Conservation (phyloP, 2,113 vertebrate species). For the Rhinichthys klamathensis region DNA sequence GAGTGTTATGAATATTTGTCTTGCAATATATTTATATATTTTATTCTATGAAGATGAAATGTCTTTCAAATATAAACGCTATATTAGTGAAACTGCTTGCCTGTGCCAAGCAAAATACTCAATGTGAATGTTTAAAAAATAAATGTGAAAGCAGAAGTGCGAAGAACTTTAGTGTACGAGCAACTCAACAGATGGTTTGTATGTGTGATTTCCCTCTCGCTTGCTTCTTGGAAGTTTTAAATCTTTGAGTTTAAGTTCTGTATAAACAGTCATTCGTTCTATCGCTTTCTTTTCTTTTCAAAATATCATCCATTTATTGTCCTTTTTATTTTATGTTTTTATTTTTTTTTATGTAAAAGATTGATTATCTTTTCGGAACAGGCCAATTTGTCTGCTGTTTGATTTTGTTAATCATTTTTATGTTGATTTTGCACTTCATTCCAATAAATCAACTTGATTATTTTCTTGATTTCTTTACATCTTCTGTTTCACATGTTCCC, state of each 20-base stretch:
- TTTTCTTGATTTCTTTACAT: conserved; percentile 15
- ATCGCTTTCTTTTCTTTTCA: background rate
- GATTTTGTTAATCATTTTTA: conserved; percentile 6
- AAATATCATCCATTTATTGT: conserved; percentile 2
- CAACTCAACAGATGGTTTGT: conserved; percentile 12
- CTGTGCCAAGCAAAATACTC: background rate
- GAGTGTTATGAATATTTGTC: conserved; percentile 3
- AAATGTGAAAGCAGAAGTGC: conserved; percentile 9
- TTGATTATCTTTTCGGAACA: background rate
- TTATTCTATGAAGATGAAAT: conserved; percentile 4
- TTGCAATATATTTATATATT: background rate
- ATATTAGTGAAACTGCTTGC: conserved; percentile 14
- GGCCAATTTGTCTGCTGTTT: background rate
- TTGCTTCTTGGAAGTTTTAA: background rate
- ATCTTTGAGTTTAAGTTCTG: background rate
- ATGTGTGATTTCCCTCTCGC: background rate
- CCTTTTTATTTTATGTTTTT: background rate
- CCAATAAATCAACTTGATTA: conserved; percentile 46
- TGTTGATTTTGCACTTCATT: conserved; percentile 4
- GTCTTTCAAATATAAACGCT: background rate
- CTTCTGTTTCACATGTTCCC: background rate
- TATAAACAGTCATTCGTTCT: background rate
- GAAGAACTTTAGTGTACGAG: background rate
- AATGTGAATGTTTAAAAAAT: background rate
- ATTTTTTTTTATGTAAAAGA: background rate